phyloP scores from a whole-genome alignment of 2,888 invertebrate species.

The Melanargia galathea region DNA sequence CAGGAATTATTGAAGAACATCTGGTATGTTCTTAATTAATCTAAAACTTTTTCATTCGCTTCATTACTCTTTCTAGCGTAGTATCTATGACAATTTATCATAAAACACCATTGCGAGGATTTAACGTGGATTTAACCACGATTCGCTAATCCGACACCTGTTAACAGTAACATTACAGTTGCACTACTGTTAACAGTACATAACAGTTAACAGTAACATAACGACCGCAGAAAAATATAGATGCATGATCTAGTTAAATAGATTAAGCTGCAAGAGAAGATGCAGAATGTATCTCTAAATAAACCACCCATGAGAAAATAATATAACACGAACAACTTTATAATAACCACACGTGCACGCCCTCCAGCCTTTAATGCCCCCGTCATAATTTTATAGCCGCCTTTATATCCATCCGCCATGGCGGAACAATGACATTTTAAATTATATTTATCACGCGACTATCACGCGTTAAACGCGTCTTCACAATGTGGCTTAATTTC shows the following conservation, averaged over 20 bases:
- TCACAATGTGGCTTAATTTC: slow-evolving; percentile 64
- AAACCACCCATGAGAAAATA: background rate
- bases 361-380: slow-evolving; percentile 70
- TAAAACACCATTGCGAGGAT: too few relatives aligned
- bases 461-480: slow-evolving; percentile 45
- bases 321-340: slow-evolving; percentile 43
- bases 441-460: slow-evolving; percentile 69
- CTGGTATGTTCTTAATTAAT: slow-evolving; percentile 72
- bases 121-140: too few relatives aligned
- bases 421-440: slow-evolving; percentile 72
- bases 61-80: slow-evolving; percentile 7
- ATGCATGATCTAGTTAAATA: too few relatives aligned
- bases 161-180: too few relatives aligned
- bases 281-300: background rate
- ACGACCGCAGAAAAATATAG: too few relatives aligned
- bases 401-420: slow-evolving; percentile 16
- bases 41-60: slow-evolving; percentile 47
- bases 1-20: too few relatives aligned
- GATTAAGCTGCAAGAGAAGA: too few relatives aligned
- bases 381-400: slow-evolving; percentile 61
- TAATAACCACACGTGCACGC: slow-evolving; percentile 62
- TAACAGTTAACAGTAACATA: too few relatives aligned
- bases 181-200: too few relatives aligned
- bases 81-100: background rate
- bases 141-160: too few relatives aligned